These are phyloP conservation scores for Heliconius himera DNA, from an alignment of 1,140 invertebrate species.

Conservation along the genomic window DNA sequence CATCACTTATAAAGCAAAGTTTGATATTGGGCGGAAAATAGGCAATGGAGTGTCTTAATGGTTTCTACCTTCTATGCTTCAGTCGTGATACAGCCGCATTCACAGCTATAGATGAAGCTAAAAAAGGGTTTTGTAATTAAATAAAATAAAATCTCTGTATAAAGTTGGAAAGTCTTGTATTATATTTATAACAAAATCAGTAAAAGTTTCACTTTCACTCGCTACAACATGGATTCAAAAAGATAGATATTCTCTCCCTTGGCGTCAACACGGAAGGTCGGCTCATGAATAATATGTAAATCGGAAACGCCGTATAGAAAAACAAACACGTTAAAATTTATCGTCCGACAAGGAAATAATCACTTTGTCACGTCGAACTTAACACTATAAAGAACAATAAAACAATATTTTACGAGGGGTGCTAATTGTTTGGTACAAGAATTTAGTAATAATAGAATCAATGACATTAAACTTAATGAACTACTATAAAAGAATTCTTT, in stretches of 20 bases:
- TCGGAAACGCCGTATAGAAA: slow-evolving; percentile 15
- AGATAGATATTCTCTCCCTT: slow-evolving; percentile 22
- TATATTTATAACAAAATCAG: background rate
- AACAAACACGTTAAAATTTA: slow-evolving; percentile 33
- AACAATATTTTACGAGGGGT: background rate
- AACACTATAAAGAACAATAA: background rate
- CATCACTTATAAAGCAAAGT: too few species aligned
- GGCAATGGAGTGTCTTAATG: too few species aligned
- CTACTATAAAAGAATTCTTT: background rate
- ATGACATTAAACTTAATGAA: background rate
- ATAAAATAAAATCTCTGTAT: background rate
- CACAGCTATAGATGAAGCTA: too few species aligned
- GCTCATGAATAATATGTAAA: slow-evolving; percentile 36
- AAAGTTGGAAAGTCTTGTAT: background rate
- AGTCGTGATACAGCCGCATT: too few species aligned
- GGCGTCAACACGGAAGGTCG: slow-evolving; percentile 31
- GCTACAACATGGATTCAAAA: slow-evolving; percentile 15
- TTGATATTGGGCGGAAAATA: too few species aligned
- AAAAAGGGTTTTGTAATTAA: too few species aligned
- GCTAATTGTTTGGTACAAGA: background rate
- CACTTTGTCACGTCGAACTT: background rate
- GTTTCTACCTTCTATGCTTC: too few species aligned
- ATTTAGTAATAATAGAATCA: slow-evolving; percentile 1
- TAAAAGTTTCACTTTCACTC: background rate
- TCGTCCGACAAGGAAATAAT: slow-evolving; percentile 29